phyloP scores from a whole-genome alignment of 2,113 vertebrate species.

The Anarhynchus alexandrinus region DNA sequence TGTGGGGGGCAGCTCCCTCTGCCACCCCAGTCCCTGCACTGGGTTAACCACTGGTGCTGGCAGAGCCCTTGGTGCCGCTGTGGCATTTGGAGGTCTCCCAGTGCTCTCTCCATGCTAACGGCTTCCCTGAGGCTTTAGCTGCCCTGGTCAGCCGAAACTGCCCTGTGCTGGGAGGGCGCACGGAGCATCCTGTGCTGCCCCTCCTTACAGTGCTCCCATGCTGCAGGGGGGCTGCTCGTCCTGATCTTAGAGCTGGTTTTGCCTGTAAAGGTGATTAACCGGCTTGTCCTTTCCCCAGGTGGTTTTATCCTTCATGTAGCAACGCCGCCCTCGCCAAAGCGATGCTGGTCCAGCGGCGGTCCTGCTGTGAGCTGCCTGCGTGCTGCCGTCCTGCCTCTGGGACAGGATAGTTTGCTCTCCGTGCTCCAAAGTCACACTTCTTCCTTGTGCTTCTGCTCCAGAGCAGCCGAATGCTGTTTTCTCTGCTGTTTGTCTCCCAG shows the following conservation, averaged over 20 bases:
- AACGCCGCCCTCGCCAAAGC: rapidly evolving
- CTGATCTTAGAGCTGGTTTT: neutral
- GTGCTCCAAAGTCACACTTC: rapidly evolving
- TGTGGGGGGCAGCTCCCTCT: neutral
- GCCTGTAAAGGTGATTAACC: neutral
- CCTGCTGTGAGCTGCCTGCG: neutral
- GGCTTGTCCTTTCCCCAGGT: neutral
- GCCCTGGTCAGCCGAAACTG: rapidly evolving
- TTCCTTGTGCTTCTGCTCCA: neutral
- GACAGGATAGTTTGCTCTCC: neutral
- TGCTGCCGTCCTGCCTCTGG: neutral
- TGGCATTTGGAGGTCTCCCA: neutral
- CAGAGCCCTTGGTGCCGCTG: neutral
- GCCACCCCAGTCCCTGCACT: rapidly evolving
- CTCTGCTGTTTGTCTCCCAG: neutral
- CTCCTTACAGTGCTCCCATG: neutral
- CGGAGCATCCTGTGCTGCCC: too few species aligned
- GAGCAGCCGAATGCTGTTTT: neutral
- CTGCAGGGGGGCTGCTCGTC: neutral
- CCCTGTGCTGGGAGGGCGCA: too few species aligned
- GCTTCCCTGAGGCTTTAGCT: neutral
- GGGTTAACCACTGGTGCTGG: rapidly evolving
- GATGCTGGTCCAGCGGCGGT: neutral
- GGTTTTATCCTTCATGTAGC: neutral
- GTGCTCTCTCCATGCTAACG: rapidly evolving